These are phyloP conservation scores for Adelosebastes latens DNA, from an alignment of 2,797 vertebrate genomes.

Conservation along the genomic window DNA sequence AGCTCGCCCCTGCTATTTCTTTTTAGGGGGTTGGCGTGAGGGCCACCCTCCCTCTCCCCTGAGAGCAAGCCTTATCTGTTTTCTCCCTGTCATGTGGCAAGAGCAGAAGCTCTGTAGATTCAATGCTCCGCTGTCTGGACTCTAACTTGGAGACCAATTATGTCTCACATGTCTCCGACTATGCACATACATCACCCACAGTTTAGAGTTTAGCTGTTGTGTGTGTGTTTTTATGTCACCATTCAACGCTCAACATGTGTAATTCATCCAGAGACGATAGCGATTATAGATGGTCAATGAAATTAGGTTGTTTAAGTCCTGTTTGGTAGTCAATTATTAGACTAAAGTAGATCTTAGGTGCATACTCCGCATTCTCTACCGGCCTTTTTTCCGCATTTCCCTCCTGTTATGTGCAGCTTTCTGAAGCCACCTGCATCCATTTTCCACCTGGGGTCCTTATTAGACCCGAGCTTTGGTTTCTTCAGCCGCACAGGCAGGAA, in stretches of 20 bases:
- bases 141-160: conserved; percentile 66
- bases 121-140: conserved; percentile 62
- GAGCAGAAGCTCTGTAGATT: conserved; percentile 61
- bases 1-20: conserved; percentile 76
- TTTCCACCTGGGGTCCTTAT: conserved; percentile 63
- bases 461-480: conserved; percentile 42
- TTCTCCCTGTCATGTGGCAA: conserved; percentile 70
- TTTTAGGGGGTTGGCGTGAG: conserved; percentile 70
- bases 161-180: conserved; percentile 41
- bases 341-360: conserved; percentile 11
- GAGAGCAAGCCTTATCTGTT: conserved; percentile 76
- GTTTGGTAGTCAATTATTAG: conserved; percentile 8
- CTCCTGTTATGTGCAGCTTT: conserved; percentile 30
- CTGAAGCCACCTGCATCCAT: conserved; percentile 61
- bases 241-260: conserved; percentile 11
- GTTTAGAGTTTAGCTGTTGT: conserved; percentile 19
- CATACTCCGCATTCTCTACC: conserved; percentile 1
- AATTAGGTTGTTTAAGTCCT: background rate
- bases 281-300: background rate
- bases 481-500: conserved; percentile 50
- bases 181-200: conserved; percentile 54
- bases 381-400: conserved; percentile 14
- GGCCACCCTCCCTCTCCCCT: conserved; percentile 65
- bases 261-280: background rate
- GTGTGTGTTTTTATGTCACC: conserved; percentile 27